Conservation (phyloP, 2,797 vertebrate genomes). For the Threskiornis aethiopicus region DNA sequence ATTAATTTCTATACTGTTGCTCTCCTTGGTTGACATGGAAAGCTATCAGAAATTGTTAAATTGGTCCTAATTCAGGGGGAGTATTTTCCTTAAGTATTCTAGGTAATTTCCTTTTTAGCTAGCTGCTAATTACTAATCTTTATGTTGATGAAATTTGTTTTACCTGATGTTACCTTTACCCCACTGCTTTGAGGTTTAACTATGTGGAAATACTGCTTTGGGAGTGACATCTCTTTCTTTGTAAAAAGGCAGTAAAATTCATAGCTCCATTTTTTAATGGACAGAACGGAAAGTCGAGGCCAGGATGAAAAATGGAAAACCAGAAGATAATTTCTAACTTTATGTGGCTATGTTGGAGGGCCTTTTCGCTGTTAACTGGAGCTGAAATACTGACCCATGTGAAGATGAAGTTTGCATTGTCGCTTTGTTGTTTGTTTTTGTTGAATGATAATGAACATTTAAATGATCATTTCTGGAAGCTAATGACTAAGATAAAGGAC, state of each 20-base stretch:
- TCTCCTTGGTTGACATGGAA: neutral
- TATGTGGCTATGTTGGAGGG: rapidly evolving
- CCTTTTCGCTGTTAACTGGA: rapidly evolving
- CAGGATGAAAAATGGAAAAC: neutral
- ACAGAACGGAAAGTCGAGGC: too few species aligned
- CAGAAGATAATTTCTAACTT: neutral
- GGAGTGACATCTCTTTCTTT: neutral
- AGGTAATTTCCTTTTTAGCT: neutral
- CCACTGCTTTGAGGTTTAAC: neutral
- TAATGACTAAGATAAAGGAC: neutral
- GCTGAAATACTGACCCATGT: neutral
- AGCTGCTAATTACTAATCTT: constrained; percentile 18
- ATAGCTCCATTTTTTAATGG: too few species aligned
- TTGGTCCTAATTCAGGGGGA: neutral
- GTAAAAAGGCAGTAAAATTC: neutral
- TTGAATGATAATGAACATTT: neutral
- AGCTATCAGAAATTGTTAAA: neutral
- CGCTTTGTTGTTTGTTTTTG: neutral
- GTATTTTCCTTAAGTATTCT: neutral
- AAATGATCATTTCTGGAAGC: neutral
- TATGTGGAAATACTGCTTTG: neutral
- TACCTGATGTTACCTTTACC: neutral
- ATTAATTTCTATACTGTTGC: constrained; percentile 30
- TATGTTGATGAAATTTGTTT: neutral
- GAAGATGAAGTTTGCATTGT: neutral